Evolutionary conservation across 92 coral and sea anemone species (phyloP).

Genomic region (Phenganax stokvisi): DNA sequence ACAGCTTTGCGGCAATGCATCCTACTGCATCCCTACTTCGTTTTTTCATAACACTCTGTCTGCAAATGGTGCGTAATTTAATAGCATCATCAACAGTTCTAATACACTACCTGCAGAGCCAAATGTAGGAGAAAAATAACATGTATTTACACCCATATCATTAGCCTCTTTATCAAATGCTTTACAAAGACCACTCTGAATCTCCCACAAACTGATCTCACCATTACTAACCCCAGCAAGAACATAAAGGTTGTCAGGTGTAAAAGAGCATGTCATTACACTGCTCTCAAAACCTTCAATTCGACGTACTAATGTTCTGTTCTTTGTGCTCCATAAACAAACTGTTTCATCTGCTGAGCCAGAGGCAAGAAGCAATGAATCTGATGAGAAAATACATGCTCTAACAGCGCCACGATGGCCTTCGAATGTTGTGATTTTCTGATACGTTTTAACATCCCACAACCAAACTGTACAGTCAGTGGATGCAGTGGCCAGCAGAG

Average conservation of each 20-base stretch:
- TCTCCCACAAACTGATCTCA: constrained; percentile 77
- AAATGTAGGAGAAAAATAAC: constrained; percentile 85
- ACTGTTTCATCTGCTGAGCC: constrained; percentile 97
- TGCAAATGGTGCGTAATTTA: neutral
- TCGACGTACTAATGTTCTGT: constrained; percentile 63
- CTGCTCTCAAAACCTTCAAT: constrained; percentile 88
- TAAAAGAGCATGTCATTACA: constrained; percentile 77
- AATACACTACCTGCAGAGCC: constrained; percentile 88
- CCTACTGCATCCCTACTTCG: no score
- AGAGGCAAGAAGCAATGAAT: constrained; percentile 76
- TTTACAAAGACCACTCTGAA: constrained; percentile 68
- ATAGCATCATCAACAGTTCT: no score
- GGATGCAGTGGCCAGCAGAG: constrained; percentile 87
- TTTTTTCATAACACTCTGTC: no score
- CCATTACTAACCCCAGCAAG: constrained; percentile 86
- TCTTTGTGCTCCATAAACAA: constrained; percentile 81
- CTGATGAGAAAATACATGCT: constrained; percentile 86
- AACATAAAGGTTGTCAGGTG: constrained; percentile 86
- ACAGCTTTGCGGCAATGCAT: neutral
- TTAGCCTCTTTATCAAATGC: constrained; percentile 76
- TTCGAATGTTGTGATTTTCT: constrained; percentile 67
- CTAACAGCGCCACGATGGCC: constrained; percentile 92
- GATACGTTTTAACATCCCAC: constrained; percentile 83
- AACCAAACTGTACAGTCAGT: constrained; percentile 81
- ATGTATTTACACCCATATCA: constrained; percentile 84